phyloP scores from a whole-genome alignment of 2,113 vertebrate species.

The Glareola pratincola region DNA sequence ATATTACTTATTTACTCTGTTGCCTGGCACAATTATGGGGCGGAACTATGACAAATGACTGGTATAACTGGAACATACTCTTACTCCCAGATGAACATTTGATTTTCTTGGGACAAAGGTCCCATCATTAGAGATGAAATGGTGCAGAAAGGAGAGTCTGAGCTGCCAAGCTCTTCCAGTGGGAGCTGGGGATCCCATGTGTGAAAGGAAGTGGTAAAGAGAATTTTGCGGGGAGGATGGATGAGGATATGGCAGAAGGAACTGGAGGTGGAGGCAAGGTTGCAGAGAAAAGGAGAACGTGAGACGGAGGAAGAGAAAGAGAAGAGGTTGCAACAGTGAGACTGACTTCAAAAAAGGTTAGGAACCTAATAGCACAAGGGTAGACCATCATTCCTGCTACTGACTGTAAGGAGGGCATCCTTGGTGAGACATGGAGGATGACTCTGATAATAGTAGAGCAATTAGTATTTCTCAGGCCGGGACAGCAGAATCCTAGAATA shows the following conservation, averaged over 20 bases:
- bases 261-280: neutral
- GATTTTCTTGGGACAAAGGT: neutral
- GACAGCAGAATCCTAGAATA: neutral
- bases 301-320: neutral
- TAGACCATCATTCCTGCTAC: neutral
- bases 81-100: neutral
- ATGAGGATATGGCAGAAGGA: neutral
- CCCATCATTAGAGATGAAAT: neutral
- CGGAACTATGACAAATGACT: neutral
- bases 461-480: neutral
- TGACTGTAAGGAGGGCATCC: neutral
- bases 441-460: neutral
- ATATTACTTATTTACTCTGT: neutral
- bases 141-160: neutral
- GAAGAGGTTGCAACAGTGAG: neutral
- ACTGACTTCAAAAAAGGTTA: neutral
- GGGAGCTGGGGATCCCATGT: neutral
- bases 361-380: neutral
- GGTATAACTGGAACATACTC: neutral
- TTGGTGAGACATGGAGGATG: neutral
- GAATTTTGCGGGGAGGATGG: neutral
- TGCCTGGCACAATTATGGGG: neutral
- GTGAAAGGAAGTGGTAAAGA: neutral
- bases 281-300: neutral
- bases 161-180: neutral